phyloP scores from a whole-genome alignment of 1,140 invertebrate species.

The Bombyx mori region ASM3026992v2 NC_085113.1:9106001-9106500 shows the following conservation, averaged over 20 bases:
- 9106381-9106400: slow-evolving; percentile 73
- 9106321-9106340: slow-evolving; percentile 86
- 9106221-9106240: slow-evolving; percentile 73
- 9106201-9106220: no score
- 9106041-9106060: no score
- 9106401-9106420: slow-evolving; percentile 71
- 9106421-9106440: slow-evolving; percentile 78
- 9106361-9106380: slow-evolving; percentile 73
- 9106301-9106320: slow-evolving; percentile 86
- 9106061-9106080: no score
- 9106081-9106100: no score
- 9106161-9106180: no score
- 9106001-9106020: no score
- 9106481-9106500: no score
- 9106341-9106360: slow-evolving; percentile 80
- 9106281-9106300: slow-evolving; percentile 83
- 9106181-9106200: no score
- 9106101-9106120: no score
- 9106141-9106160: no score
- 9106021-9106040: no score
- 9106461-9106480: slow-evolving; percentile 31
- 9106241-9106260: slow-evolving; percentile 81
- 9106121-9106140: no score
- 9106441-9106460: slow-evolving; percentile 45
- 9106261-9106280: slow-evolving; percentile 82